Evolutionary conservation across 2,113 vertebrate genomes (phyloP), one percentile per base, ranked within the genome.

Genomic region (Rhinopomastus cyanomelas): DNA sequence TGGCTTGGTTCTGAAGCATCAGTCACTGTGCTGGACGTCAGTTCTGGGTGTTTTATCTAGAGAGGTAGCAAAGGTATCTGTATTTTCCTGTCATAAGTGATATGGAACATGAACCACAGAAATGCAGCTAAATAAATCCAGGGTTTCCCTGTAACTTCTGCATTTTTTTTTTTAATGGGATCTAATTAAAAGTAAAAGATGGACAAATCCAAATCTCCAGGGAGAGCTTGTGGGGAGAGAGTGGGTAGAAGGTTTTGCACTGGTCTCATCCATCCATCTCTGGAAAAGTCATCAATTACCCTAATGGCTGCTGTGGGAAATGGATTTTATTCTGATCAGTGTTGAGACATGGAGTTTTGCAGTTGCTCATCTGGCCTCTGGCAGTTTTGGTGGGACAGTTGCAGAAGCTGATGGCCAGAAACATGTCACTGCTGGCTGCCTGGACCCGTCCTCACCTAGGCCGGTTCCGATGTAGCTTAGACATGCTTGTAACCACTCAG

Each of bases 261-360:
- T 76, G 39, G 46, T 90, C 17, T 85, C 52, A 15, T 68, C 44
- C 62, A 12, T 57, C 29, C 13, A 0, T 10, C 68, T 32, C 80
- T 94, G 88, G 76, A 90, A 93, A 95, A 91, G 59, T 75, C 87
- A 96, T 92, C 73, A 92, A 3, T 57, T 57, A 34, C 61, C n/a
- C 27, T n/a, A n/a, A n/a, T 18, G 19, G 57, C 19, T 81, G 66
- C 29, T 48, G 66, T 85, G 83, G 88, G 89, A 89, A 92, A 80
- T 77, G 27, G 39, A 37, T 72, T 92, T 80, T 69, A 16, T 73
- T 89, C 48, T 53, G 39, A 51, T 57, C n/a, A 3, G 4, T 72
- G 37, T 12, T 79, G 32, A 68, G 57, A 86, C 12, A 11, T 3
- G 23, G 65, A 72, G 36, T 66, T 74, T 16, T 85, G 79, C 29